Base-by-base conservation (phyloP, 1,140 invertebrate species). In the Drosophila kanapiae region DNA sequence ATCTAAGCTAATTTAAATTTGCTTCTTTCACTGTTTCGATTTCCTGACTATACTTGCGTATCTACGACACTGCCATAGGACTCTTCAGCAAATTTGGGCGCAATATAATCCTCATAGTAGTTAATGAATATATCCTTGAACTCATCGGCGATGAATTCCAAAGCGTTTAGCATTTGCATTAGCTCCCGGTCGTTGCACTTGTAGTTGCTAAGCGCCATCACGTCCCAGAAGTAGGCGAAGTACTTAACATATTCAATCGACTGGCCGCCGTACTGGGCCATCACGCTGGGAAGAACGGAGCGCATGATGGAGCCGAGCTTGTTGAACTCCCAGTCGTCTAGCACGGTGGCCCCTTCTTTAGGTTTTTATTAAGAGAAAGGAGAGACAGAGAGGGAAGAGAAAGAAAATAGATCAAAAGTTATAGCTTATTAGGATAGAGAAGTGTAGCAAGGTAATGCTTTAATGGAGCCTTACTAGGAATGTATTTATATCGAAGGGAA, bases 81-180 rank as follows among this genome's bases (percentile, higher is more conserved):
- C 64, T 87, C 79, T 59, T 87, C 83, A 33, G 76, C 79, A 64
- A 82, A 87, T 74, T 85, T 82, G 68, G 83, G 83, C 76, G 83
- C 75, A 76, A 87, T 87, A 64, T 79, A 85, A 60, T 87, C 82
- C 58, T 87, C 83, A 57, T 87, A 87, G 51, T 87, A 87, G 67
- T 87, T 87, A 49, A 87, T 87, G 71, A 87, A 87, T 53, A 87
- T 85, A 57, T 87, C 83, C 71, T 87, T 87, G 54, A 74, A 87
- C 57, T 87, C 83, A 57, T 87, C 83, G 37, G 83, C 75, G 16
- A 87, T 87, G 48, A 79, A 87, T 68, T 87, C 83, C 62, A 87
- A 80, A n/a, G 83, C 83, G 38, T 87, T 80, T 42, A 87, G 64
- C 83, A 87, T 87, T 70, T 87, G 83, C 82, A 87, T 87, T 37